Evolutionary conservation across 64 coral and sea anemone species (phyloP).

Genomic region (Anthopleura sola): DNA sequence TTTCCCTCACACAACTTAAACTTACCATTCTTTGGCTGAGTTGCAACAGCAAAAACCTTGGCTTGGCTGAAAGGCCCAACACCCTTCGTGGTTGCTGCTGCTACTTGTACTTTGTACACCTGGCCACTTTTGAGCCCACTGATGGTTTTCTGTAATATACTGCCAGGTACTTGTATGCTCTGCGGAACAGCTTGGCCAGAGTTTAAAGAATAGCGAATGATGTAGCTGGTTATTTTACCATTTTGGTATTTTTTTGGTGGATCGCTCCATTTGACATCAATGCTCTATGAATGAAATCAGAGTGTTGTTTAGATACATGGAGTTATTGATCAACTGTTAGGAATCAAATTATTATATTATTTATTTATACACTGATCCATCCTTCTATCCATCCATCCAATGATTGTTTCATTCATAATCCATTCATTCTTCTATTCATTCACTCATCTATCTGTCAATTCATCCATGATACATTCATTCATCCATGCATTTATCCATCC

Average conservation of each 20-base stretch:
- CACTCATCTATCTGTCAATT: too few relatives aligned
- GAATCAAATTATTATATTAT: too few relatives aligned
- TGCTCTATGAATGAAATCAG: slow-evolving; percentile 54
- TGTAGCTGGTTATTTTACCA: slow-evolving; percentile 63
- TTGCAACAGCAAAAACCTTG: slow-evolving; percentile 18
- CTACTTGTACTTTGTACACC: slow-evolving; percentile 46
- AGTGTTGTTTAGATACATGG: too few relatives aligned
- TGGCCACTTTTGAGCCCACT: slow-evolving; percentile 59
- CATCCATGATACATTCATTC: too few relatives aligned
- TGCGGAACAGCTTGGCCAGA: background rate
- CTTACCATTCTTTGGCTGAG: slow-evolving; percentile 42
- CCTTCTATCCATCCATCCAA: too few relatives aligned
- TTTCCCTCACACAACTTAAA: too few relatives aligned
- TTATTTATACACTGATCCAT: too few relatives aligned
- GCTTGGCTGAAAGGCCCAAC: slow-evolving; percentile 45
- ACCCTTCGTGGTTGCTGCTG: slow-evolving; percentile 44
- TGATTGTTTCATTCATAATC: too few relatives aligned
- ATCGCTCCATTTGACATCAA: slow-evolving; percentile 70
- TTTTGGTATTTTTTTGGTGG: slow-evolving; percentile 38
- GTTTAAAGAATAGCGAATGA: slow-evolving; percentile 20
- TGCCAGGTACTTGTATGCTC: slow-evolving; percentile 18
- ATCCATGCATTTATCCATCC: too few relatives aligned
- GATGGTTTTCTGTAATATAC: slow-evolving; percentile 41
- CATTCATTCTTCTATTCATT: too few relatives aligned
- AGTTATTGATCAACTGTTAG: too few relatives aligned